phyloP scores from a whole-genome alignment of 2,888 invertebrate species.

The Galerucella pusilla region DNA sequence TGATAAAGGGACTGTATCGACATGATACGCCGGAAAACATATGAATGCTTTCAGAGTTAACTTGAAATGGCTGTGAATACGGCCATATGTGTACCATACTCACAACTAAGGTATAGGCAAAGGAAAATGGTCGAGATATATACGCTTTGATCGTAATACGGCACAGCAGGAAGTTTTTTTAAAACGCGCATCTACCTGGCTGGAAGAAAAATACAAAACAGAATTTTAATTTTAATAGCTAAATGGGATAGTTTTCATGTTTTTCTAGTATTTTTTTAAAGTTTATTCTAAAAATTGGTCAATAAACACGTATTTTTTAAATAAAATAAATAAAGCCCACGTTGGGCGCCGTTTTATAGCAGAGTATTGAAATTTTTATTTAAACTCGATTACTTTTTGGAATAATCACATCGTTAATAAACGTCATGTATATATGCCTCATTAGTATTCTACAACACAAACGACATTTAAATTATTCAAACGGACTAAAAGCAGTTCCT shows the following conservation, averaged over 20 bases:
- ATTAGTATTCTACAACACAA: conserved; percentile 5
- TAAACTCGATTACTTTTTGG: background rate
- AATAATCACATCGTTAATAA: background rate
- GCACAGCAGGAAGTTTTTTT: background rate
- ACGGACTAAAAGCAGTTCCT: conserved; percentile 14
- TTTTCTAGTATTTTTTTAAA: too few species aligned
- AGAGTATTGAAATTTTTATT: too few species aligned
- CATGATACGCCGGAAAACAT: conserved; percentile 42
- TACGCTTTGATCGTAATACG: background rate
- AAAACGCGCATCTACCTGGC: background rate
- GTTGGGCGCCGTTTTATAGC: too few species aligned
- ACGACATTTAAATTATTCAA: conserved; percentile 24
- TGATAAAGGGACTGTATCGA: conserved; percentile 41
- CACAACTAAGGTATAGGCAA: conserved; percentile 15
- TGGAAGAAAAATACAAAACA: background rate
- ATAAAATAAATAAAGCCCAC: too few species aligned
- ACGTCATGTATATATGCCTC: background rate
- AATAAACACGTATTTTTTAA: too few species aligned
- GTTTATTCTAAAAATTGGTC: too few species aligned
- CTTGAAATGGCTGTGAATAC: conserved; percentile 43
- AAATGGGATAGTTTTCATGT: too few species aligned
- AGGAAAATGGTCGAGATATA: conserved; percentile 3
- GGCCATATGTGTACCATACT: conserved; percentile 39
- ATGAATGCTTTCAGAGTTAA: conserved; percentile 49
- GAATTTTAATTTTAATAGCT: background rate